Percentiles rank a stretch among this genome's conserved stretches.
Conservation (phyloP, 2,797 vertebrate genomes). For the Pelochelys cantorii region DNA sequence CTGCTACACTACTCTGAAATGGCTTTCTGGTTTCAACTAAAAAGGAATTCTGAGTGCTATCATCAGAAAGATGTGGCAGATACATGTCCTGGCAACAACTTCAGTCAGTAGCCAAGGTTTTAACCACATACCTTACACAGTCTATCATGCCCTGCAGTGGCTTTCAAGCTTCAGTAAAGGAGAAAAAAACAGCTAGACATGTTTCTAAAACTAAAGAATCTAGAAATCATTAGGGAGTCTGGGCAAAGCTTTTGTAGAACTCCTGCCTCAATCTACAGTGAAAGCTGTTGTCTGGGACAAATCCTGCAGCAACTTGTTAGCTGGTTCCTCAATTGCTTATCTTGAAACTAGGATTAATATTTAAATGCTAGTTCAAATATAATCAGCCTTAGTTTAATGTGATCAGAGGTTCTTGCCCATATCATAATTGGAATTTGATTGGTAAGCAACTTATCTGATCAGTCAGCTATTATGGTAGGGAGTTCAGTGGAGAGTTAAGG, state of each 20-base stretch:
- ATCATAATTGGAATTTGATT: not conserved
- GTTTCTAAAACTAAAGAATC: not conserved
- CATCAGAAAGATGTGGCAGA: not conserved
- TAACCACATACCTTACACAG: not conserved
- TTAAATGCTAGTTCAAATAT: not conserved
- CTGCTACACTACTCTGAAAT: not conserved
- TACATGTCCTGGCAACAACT: not conserved
- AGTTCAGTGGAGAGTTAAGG: not conserved
- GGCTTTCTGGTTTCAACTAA: not conserved
- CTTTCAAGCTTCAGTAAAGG: not conserved
- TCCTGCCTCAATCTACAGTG: not conserved
- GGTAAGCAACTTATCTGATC: accelerated
- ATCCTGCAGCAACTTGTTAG: not conserved
- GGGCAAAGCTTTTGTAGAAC: not conserved
- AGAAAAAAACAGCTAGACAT: not conserved
- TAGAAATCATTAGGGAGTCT: not conserved
- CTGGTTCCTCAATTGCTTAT: not conserved
- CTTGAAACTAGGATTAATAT: conserved; percentile 35
- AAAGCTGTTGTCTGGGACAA: not conserved
- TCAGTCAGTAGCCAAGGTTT: not conserved
- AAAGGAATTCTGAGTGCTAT: not conserved
- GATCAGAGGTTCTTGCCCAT: not conserved
- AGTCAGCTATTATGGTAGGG: not conserved
- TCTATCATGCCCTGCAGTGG: not conserved
- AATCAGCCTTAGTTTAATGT: not conserved